Evolutionary conservation across 2,113 vertebrate genomes (phyloP).

Genomic region (Indicator indicator): DNA sequence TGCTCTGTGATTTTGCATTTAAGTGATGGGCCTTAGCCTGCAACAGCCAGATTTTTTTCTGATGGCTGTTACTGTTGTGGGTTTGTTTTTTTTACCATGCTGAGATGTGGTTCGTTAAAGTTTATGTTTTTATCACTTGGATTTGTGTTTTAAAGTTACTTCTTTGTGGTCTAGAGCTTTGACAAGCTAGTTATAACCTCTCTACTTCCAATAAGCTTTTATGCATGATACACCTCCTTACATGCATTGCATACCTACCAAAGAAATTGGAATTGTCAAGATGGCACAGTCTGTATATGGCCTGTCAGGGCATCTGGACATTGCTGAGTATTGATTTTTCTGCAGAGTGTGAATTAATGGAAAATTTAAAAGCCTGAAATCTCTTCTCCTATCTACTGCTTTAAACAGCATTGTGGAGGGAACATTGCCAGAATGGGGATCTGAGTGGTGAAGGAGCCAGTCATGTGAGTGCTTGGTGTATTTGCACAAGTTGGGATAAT

Average conservation of each 20-base stretch:
- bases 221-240: background rate
- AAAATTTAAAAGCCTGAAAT: background rate
- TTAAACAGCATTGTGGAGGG: background rate
- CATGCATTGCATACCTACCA: background rate
- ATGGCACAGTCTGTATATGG: background rate
- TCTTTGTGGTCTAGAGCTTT: background rate
- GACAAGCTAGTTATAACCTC: background rate
- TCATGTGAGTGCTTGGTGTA: background rate
- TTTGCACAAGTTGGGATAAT: background rate
- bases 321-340: background rate
- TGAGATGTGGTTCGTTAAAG: background rate
- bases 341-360: background rate
- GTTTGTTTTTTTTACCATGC: background rate
- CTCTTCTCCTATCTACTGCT: background rate
- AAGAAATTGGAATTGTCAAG: background rate
- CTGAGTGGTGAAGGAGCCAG: background rate
- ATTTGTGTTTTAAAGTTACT: slow-evolving; percentile 1
- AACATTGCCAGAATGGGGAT: background rate
- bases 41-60: background rate
- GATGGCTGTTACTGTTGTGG: background rate
- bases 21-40: background rate
- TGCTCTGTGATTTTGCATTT: background rate
- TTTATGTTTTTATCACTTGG: background rate
- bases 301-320: background rate
- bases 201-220: background rate